Evolutionary conservation across 2,113 vertebrate genomes (phyloP), one percentile per base, ranked within the genome.

Genomic region (Spilogale gracilis): DNA sequence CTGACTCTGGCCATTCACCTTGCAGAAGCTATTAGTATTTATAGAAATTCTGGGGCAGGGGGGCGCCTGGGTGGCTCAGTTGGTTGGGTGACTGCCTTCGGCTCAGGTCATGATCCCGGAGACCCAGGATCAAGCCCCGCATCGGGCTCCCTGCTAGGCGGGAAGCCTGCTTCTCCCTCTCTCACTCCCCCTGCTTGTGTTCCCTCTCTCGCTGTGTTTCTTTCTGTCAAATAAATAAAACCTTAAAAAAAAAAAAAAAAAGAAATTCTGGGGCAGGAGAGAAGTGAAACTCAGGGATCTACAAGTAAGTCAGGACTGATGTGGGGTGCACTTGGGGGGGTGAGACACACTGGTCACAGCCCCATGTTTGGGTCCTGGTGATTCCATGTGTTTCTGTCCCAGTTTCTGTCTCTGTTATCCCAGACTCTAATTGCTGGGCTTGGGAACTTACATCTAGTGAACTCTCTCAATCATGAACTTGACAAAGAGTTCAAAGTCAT

Each of bases 401-500:
- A 45, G 14, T 92, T 88, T 84, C 71, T 52, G 23, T 88, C 79
- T 93, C 71, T 95, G 82, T 89, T 60, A 89, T n/a, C 54, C 73
- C 27, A 83, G 58, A 81, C 43, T 96, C 81, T 93, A 43, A 73
- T 18, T 45, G 20, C 3, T 81, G 69, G 71, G n/a, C 38, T 67
- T 65, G 25, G 23, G 82, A 52, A 43, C 13, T 48, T 78, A 43
- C 21, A 27, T 56, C 67, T 90, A 56, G 27, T 89, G 73, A 95
- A 74, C 23, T 38, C 16, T 93, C 74, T 85, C 30, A 60, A 84
- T 76, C 65, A 76, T 74, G 52, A 74, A 78, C 56, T 61, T 80
- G 60, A 80, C 82, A 88, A 90, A 91, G 32, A 82, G 54, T 76
- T n/a, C 50, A 81, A 52, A 80, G 91, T 94, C 74, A 88, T 90